Evolutionary conservation across 2,113 vertebrate species (phyloP).

Genomic region (Pollachius pollachius): DNA sequence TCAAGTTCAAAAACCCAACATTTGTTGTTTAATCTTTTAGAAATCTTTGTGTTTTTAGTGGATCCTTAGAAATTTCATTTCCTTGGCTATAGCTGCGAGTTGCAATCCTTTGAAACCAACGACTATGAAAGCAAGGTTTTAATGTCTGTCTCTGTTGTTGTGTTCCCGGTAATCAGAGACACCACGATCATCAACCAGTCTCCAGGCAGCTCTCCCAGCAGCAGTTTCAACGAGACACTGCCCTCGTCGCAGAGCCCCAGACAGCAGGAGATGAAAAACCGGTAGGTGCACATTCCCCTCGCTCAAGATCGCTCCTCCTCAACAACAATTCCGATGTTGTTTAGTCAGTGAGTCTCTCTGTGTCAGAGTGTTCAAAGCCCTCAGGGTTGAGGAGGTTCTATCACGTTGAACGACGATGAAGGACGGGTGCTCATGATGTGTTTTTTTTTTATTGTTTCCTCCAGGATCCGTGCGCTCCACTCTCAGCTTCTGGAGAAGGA

Average conservation of each 20-base stretch:
- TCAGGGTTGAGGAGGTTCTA: background rate
- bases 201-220: conserved; percentile 87
- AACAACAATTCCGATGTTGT: background rate
- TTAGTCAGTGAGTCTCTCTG: background rate
- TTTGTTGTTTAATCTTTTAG: too few relatives aligned
- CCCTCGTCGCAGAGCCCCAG: conserved; percentile 79
- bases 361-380: too few relatives aligned
- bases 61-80: too few relatives aligned
- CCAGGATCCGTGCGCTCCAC: conserved; percentile 87
- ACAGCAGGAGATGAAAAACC: conserved; percentile 96
- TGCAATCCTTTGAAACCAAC: too few relatives aligned
- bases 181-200: conserved; percentile 98
- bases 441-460: background rate
- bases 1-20: too few relatives aligned
- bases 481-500: conserved; percentile 96
- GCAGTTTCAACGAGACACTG: conserved; percentile 90
- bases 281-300: conserved; percentile 63
- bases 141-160: too few relatives aligned
- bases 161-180: conserved; percentile 67
- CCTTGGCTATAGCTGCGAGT: too few relatives aligned
- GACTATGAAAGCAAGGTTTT: too few relatives aligned
- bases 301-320: too few relatives aligned
- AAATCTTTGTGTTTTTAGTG: too few relatives aligned
- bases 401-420: background rate
- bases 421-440: conserved; percentile 6